Percentiles rank a stretch among this genome's conserved stretches.
Evolutionary conservation across 2,888 invertebrate genomes (phyloP).

Genomic region (Biston stratarius): DNA sequence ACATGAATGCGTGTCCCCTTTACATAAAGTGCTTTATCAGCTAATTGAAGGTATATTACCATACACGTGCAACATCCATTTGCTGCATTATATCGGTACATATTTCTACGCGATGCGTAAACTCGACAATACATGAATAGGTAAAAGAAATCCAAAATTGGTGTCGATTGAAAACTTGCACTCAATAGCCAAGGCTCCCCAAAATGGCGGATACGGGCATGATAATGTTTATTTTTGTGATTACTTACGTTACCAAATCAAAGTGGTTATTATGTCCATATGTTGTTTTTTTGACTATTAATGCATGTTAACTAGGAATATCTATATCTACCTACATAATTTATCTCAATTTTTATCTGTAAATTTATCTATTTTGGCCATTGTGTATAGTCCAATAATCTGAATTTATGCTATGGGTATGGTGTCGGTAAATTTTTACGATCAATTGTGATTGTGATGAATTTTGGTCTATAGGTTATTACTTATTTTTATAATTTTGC

Average conservation of each 20-base stretch:
- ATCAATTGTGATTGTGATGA: no score
- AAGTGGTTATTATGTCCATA: slow-evolving; percentile 1
- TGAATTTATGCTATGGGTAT: slow-evolving; percentile 12
- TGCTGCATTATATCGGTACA: slow-evolving; percentile 59
- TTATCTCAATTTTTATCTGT: not conserved
- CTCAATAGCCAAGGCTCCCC: slow-evolving; percentile 25
- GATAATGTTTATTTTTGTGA: slow-evolving; percentile 9
- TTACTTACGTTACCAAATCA: not conserved
- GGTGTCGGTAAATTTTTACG: slow-evolving; percentile 14
- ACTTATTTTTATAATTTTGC: not conserved
- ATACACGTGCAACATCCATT: slow-evolving; percentile 72
- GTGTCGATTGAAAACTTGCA: slow-evolving; percentile 13
- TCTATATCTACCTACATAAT: not conserved
- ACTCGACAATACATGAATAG: slow-evolving; percentile 1
- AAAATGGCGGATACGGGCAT: slow-evolving; percentile 61
- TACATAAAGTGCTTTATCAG: slow-evolving; percentile 78
- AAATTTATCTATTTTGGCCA: not conserved
- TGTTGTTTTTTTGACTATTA: not conserved
- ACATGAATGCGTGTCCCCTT: slow-evolving; percentile 79
- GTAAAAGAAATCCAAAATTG: slow-evolving; percentile 14
- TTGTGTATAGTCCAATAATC: slow-evolving; percentile 15
- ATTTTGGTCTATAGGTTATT: not conserved
- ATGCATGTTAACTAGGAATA: slow-evolving; percentile 22
- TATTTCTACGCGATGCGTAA: slow-evolving; percentile 36
- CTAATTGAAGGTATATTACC: slow-evolving; percentile 57